A percentile compares a stretch with the other conserved stretches of the same genome.
These are phyloP conservation scores for Meta bourneti DNA, from an alignment of 2,888 invertebrate genomes.

Conservation along the genomic window DNA sequence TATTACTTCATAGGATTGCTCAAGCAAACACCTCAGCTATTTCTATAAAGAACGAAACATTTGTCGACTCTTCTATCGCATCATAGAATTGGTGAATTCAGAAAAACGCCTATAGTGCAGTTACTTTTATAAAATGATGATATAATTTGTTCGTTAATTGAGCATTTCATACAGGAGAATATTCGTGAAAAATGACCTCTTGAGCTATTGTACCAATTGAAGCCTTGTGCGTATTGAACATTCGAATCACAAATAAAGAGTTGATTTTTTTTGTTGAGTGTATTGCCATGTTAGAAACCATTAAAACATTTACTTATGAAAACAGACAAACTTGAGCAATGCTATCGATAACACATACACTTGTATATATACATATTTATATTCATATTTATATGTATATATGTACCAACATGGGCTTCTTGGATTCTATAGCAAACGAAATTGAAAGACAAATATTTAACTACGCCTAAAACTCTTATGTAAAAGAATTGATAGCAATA, in stretches of 20 bases:
- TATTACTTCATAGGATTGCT: conserved; percentile 66
- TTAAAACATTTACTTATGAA: neutral
- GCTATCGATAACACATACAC: conserved; percentile 72
- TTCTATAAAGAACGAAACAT: conserved; percentile 6
- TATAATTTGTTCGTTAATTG: conserved; percentile 38
- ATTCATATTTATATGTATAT: conserved; percentile 69
- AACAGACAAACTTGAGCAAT: conserved; percentile 65
- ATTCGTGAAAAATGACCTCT: conserved; percentile 1
- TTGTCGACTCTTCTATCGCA: neutral
- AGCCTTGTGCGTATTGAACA: conserved; percentile 46
- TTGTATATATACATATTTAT: conserved; percentile 74
- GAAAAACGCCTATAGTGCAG: neutral
- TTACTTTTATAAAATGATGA: conserved; percentile 12
- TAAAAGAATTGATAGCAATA: conserved; percentile 59
- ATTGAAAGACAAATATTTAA: conserved; percentile 60
- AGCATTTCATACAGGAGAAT: conserved; percentile 30
- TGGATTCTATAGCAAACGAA: conserved; percentile 57
- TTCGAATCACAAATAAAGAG: conserved; percentile 20
- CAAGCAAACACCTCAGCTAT: conserved; percentile 39
- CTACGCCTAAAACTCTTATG: conserved; percentile 61
- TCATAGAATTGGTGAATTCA: neutral
- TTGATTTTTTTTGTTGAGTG: neutral
- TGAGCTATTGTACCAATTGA: conserved; percentile 50
- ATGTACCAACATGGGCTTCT: conserved; percentile 65
- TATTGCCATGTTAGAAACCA: neutral